Conservation (phyloP, 1,140 invertebrate genomes). For the Eumaeus atala region DNA sequence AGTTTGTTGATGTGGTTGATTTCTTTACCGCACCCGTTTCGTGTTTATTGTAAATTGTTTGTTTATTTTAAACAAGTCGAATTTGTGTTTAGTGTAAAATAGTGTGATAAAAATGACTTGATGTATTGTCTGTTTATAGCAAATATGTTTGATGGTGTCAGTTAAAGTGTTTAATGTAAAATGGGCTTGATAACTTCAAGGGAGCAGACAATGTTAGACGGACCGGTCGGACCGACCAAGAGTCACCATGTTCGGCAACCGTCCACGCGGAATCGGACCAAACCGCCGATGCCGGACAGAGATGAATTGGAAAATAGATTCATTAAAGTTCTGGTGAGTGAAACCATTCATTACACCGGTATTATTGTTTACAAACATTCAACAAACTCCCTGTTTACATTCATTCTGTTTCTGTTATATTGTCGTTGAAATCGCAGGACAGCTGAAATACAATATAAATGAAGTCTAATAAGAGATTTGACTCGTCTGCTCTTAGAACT, state of each 20-base stretch:
- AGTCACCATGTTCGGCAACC: constrained; percentile 78
- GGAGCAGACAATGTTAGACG: constrained; percentile 70
- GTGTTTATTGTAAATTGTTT: constrained; percentile 22
- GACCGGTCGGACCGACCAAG: constrained; percentile 58
- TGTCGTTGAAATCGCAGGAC: neutral
- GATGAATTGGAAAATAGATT: constrained; percentile 92
- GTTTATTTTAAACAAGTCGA: constrained; percentile 27
- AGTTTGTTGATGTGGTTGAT: constrained; percentile 28
- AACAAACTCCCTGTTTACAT: constrained; percentile 19
- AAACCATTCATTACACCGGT: constrained; percentile 27
- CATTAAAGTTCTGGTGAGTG: constrained; percentile 94
- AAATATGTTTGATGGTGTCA: constrained; percentile 46
- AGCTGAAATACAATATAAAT: neutral
- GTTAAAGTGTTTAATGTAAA: constrained; percentile 54
- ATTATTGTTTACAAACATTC: constrained; percentile 30
- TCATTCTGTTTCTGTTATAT: neutral
- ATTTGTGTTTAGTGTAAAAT: constrained; percentile 44
- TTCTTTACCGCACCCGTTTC: constrained; percentile 17
- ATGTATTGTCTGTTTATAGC: constrained; percentile 26
- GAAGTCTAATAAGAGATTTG: neutral
- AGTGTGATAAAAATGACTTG: constrained; percentile 67
- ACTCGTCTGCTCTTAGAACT: neutral
- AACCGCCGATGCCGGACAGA: constrained; percentile 91
- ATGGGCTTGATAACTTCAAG: constrained; percentile 73
- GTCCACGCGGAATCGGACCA: constrained; percentile 82